Conservation (phyloP, 2,888 invertebrate species). For the Lithosia quadra region DNA sequence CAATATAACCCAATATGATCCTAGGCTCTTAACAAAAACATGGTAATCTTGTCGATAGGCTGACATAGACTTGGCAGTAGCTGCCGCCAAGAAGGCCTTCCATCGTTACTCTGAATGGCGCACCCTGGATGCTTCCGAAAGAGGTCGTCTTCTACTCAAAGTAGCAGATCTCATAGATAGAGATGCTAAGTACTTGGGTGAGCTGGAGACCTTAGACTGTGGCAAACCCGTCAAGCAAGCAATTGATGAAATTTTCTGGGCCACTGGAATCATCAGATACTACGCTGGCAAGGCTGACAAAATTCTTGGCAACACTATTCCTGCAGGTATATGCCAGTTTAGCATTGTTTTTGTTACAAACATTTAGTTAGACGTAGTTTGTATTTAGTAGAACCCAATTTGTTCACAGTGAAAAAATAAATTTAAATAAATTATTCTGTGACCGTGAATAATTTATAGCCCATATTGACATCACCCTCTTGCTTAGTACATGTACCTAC, state of each 20-base stretch:
- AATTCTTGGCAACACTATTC: conserved; percentile 32
- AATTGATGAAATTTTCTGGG: background rate
- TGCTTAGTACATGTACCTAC: no score
- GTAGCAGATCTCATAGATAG: conserved; percentile 93
- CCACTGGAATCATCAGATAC: conserved; percentile 88
- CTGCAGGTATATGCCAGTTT: conserved; percentile 13
- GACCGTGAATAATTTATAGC: no score
- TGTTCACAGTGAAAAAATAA: no score
- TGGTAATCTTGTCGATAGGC: conserved; percentile 66
- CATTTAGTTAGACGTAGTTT: no score
- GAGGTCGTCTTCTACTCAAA: conserved; percentile 90
- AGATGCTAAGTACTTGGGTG: conserved; percentile 91
- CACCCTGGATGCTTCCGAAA: conserved; percentile 92
- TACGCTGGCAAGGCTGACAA: conserved; percentile 96
- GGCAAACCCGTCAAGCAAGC: conserved; percentile 89
- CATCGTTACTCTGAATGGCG: conserved; percentile 89
- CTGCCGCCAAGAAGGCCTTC: conserved; percentile 86
- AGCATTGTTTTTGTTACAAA: no score
- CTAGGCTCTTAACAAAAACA: background rate
- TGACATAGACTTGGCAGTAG: conserved; percentile 91
- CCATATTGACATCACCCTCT: no score
- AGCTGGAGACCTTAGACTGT: conserved; percentile 95
- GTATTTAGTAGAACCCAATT: no score
- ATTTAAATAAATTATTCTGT: no score
- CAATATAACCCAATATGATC: no score